Evolutionary conservation across 35 echinoderm and acorn worm genomes (phyloP).

Genomic region (Ophioderma brevispina): DNA sequence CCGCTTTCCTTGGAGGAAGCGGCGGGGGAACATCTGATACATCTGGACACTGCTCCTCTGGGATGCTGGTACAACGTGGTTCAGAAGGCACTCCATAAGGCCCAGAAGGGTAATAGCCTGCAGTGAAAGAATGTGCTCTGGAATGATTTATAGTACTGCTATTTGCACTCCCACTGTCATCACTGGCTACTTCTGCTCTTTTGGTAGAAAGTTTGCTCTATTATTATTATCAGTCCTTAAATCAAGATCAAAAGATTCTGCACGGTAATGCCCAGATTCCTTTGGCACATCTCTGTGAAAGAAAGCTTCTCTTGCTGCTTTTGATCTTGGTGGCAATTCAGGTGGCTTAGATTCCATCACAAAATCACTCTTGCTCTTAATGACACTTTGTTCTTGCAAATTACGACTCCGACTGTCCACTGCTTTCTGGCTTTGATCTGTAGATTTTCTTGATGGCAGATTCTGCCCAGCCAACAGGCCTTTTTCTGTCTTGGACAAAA

Average conservation of each 20-base stretch:
- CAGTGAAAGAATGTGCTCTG: neutral
- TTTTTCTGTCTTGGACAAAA: neutral
- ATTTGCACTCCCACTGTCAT: neutral
- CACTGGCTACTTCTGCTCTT: neutral
- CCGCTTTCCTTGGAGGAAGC: neutral
- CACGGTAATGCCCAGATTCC: neutral
- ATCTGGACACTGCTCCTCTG: neutral
- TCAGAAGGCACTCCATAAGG: neutral
- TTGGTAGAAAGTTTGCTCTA: neutral
- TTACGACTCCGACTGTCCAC: no score
- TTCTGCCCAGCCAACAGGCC: no score
- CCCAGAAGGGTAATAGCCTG: neutral
- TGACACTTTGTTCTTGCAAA: no score
- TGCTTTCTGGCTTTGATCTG: no score
- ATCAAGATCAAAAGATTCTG: neutral
- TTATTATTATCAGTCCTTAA: neutral
- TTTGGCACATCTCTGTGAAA: neutral
- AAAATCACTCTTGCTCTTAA: neutral
- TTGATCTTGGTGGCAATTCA: neutral
- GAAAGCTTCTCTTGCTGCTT: neutral
- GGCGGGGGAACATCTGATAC: neutral
- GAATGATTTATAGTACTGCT: neutral
- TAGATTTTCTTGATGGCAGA: no score
- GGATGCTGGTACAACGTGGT: conserved; percentile 12
- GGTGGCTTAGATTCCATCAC: neutral